Base-by-base conservation (phyloP, 2,888 invertebrate species). In the Allacma fusca region DNA sequence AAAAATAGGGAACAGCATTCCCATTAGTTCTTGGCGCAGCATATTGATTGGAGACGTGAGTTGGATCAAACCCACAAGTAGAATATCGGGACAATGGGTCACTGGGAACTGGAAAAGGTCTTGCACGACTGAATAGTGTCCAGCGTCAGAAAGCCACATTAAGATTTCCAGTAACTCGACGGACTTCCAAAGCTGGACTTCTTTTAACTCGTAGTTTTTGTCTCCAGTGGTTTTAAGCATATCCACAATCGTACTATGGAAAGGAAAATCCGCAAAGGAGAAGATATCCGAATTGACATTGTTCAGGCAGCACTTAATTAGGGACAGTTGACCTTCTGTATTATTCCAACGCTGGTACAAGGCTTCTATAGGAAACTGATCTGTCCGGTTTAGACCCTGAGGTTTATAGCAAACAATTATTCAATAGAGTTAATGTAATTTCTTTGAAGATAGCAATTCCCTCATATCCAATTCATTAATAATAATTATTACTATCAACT, bases 171-270 rank as follows among this genome's bases (percentile, higher is more conserved):
- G 91, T 78, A 99, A 89, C 86, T 97, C 96, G 78, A 97, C 87
- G 1, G 95, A 97, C 82, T 96, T 92, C 98, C 98, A 98, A 24
- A 94, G 94, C 65, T 93, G 91, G 67, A 97, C 91, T 86, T 97
- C 97, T 86, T 97, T 95, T 86, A 95, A 96, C 84, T 97, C 96
- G 28, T 93, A 81, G 0, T 79, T 78, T 70, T 83, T 92, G 88
- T 98, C 98, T 0, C 98, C 98, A 7, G 94, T 93, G 16, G 95
- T 93, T 88, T 99, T 99, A 57, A 98, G 87, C 81, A 95, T 91
- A 85, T 97, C 96, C 65, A 95, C 92, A 1, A 93, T 90, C 0
- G 97, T 95, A 1, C 94, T 91, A 84, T 93, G 93, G 86, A 93
- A 96, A 0, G 94, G 93, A 87, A 94, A 93, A 86, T 98, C 97